These are phyloP conservation scores for Cremastinae sp. DNA, from an alignment of 2,888 invertebrate species.

Conservation along the genomic window DNA sequence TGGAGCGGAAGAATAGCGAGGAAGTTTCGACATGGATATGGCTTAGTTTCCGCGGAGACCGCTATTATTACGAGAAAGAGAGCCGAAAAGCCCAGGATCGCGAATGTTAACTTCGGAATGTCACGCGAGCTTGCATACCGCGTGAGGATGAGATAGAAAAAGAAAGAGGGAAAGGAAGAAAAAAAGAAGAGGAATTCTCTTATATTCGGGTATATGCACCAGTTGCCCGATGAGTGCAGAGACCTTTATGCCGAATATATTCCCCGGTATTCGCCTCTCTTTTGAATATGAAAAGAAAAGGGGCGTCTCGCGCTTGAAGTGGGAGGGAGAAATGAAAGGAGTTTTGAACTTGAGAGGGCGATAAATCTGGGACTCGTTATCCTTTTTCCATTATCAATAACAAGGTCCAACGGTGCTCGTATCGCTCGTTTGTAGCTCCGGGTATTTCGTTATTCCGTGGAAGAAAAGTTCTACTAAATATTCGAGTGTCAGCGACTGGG, in stretches of 20 bases:
- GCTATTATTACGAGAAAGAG: background rate
- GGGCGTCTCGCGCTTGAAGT: conserved; percentile 6
- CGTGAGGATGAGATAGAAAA: conserved; percentile 10
- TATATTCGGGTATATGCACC: conserved; percentile 52
- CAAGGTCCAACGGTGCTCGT: conserved; percentile 41
- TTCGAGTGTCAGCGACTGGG: conserved; percentile 48
- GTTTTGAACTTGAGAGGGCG: conserved; percentile 49
- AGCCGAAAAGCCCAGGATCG: conserved; percentile 54
- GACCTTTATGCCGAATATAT: conserved; percentile 30
- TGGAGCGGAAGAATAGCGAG: conserved; percentile 25
- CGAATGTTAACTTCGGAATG: conserved; percentile 64
- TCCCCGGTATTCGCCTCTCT: conserved; percentile 25
- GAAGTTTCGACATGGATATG: conserved; percentile 22
- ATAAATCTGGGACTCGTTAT: conserved; percentile 57
- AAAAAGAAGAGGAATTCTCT: background rate
- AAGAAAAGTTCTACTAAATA: conserved; percentile 53
- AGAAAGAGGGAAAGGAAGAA: conserved; percentile 12
- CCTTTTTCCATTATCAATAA: conserved; percentile 55
- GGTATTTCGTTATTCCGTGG: conserved; percentile 49
- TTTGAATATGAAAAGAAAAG: conserved; percentile 17
- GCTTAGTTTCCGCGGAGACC: conserved; percentile 14
- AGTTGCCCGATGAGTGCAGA: conserved; percentile 28
- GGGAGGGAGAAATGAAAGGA: conserved; percentile 22
- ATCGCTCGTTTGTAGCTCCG: conserved; percentile 55
- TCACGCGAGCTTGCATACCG: conserved; percentile 56